Evolutionary conservation across 2,113 vertebrate species (phyloP).

Genomic region (Amphiprion ocellaris): DNA sequence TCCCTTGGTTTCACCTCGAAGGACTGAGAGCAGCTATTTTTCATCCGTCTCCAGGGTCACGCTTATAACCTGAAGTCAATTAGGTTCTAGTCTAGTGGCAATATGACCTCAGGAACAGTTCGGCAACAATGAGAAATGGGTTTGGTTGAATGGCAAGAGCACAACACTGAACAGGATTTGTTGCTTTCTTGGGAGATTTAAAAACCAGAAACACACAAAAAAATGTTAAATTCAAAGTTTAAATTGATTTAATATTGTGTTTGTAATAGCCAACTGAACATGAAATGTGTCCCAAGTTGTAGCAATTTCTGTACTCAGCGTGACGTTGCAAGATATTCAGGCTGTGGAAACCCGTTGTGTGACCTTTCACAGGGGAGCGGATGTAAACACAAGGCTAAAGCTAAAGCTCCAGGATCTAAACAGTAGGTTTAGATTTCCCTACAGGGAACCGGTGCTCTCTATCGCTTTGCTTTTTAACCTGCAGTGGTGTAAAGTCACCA

Average conservation of each 20-base stretch:
- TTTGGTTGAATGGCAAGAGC: background rate
- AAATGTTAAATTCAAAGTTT: background rate
- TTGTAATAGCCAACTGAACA: background rate
- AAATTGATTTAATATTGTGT: background rate
- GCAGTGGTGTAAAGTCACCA: conserved; percentile 44
- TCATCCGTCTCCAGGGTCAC: conserved; percentile 64
- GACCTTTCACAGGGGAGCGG: conserved; percentile 38
- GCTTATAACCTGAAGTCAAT: conserved; percentile 61
- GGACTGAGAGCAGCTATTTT: conserved; percentile 60
- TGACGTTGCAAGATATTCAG: conserved; percentile 29
- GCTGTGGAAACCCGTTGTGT: conserved; percentile 52
- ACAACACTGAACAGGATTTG: conserved; percentile 9
- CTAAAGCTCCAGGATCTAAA: conserved; percentile 68
- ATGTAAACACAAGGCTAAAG: conserved; percentile 59
- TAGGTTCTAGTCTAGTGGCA: conserved; percentile 46
- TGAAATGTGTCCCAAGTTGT: background rate
- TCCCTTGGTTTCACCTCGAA: conserved; percentile 39
- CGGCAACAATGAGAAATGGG: conserved; percentile 22
- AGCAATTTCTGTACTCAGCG: conserved; percentile 6
- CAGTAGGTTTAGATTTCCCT: conserved; percentile 63
- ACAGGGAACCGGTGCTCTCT: conserved; percentile 35
- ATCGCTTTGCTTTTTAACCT: conserved; percentile 40
- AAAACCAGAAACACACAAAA: background rate
- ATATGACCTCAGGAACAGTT: conserved; percentile 34
- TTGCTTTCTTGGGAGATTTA: background rate